Percentiles rank a stretch among this genome's conserved stretches.
Evolutionary conservation across 1,140 invertebrate species (phyloP).

Genomic region (Mycetomoellerius zeteki): DNA sequence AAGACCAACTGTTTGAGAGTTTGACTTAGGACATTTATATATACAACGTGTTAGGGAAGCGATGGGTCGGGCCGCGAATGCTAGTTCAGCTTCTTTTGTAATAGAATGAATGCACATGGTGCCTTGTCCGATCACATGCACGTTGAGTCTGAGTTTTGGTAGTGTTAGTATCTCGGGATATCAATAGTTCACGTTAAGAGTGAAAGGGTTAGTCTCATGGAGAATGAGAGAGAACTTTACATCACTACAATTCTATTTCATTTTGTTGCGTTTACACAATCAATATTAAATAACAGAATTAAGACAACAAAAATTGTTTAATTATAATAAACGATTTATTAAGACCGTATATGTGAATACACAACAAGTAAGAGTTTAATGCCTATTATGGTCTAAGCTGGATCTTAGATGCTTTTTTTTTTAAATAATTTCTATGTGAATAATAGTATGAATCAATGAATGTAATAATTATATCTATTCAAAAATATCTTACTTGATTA

Average conservation of each 20-base stretch:
- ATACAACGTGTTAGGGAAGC: slow-evolving; percentile 78
- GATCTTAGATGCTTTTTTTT: no score
- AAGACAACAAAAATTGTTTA: background rate
- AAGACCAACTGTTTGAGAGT: slow-evolving; percentile 60
- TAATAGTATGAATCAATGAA: no score
- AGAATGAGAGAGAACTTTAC: slow-evolving; percentile 20
- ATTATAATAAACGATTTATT: no score
- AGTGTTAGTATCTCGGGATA: slow-evolving; percentile 82
- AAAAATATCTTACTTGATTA: background rate
- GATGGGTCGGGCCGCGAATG: slow-evolving; percentile 72
- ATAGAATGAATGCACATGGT: slow-evolving; percentile 85
- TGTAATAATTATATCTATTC: background rate
- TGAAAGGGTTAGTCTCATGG: slow-evolving; percentile 76
- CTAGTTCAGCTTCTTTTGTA: slow-evolving; percentile 85
- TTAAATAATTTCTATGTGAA: no score
- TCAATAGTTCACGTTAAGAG: slow-evolving; percentile 79
- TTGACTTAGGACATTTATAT: slow-evolving; percentile 46
- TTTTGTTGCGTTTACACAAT: background rate
- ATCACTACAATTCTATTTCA: slow-evolving; percentile 4
- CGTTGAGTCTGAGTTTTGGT: slow-evolving; percentile 76
- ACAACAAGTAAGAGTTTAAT: no score
- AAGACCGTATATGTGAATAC: no score
- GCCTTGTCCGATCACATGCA: slow-evolving; percentile 84
- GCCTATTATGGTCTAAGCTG: no score
- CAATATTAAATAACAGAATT: background rate